Evolutionary conservation across 2,888 invertebrate species (phyloP), one percentile per base, ranked within the genome.

Genomic region (Drosophila aldrichi): DNA sequence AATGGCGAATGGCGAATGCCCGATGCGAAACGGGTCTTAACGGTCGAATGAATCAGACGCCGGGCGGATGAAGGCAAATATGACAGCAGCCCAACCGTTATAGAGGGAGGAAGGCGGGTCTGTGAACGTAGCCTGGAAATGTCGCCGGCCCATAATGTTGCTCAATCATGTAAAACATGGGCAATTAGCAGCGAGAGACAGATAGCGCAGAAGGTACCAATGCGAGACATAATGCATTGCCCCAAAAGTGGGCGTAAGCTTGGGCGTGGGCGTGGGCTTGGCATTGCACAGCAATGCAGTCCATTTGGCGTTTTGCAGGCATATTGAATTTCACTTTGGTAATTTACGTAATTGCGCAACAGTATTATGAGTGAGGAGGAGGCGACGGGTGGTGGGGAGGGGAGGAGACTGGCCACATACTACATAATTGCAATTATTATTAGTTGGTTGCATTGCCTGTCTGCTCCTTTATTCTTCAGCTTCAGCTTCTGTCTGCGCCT

Each of bases 241-340:
- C 34, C 3, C 43, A 3, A 32, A 32, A 43, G 32, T 32, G 32
- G 34, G 52, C 34, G 25, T 22, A 8, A 1, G 18, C 6, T 16
- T 10, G 3, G 29, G 18, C 32, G 20, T 48, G n/a, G 34, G 43
- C 16, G 22, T 25, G 6, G 29, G 40, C 40, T 3, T 38, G 18
- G 32, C 25, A 8, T 25, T 32, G 62, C 65, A 22, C n/a, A 58
- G 43, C 58, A 40, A 40, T 41, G 44, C 56, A 63, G 61, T 78
- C 60, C 71, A 80, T 63, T 82, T 82, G 57, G 74, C 61, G 49
- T 67, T 54, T 64, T 38, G 55, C 69, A 66, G 56, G 70, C 85
- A 82, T 88, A 83, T 88, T 79, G 85, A 83, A 83, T 83, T 79
- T 82, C 88, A 77, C 77, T 85, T 82, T 65, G 82, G 71, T 72